These are phyloP conservation scores for Morpho achilles DNA, from an alignment of 2,888 invertebrate species.

Conservation along the genomic window DNA sequence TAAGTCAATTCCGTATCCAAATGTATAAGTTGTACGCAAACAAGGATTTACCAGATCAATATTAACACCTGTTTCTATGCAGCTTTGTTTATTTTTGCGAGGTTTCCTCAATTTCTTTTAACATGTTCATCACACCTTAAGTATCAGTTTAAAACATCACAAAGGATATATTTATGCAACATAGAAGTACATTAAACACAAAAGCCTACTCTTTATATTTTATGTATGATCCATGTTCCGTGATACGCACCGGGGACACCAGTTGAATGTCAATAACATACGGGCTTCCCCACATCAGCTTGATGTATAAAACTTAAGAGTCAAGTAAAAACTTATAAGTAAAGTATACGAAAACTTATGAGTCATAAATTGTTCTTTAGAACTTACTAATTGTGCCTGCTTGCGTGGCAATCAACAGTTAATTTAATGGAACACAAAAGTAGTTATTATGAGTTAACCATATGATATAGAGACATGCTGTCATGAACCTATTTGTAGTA, in stretches of 20 bases:
- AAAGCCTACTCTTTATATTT: conserved; percentile 34
- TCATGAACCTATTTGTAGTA: too few relatives aligned
- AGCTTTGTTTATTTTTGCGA: too few relatives aligned
- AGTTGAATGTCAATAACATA: conserved; percentile 54
- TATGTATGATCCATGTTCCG: conserved; percentile 35
- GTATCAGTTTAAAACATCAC: neutral
- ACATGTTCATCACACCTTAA: too few relatives aligned
- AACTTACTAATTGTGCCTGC: neutral
- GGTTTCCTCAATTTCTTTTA: too few relatives aligned
- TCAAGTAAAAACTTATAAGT: conserved; percentile 4
- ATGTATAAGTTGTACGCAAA: too few relatives aligned
- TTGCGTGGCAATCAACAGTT: too few relatives aligned
- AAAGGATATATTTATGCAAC: neutral
- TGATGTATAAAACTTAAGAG: conserved; percentile 18
- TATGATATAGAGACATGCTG: too few relatives aligned
- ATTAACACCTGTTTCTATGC: too few relatives aligned
- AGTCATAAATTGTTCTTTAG: conserved; percentile 15
- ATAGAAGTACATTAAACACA: conserved; percentile 6
- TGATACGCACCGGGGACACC: conserved; percentile 34
- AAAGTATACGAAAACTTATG: neutral
- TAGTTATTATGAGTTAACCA: too few relatives aligned
- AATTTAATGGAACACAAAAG: too few relatives aligned
- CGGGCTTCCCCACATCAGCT: conserved; percentile 53
- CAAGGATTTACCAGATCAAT: too few relatives aligned
- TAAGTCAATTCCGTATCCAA: too few relatives aligned